Percentiles rank a stretch among this genome's conserved stretches.
Evolutionary conservation across 2,797 vertebrate species (phyloP).

Genomic region (Danio aesculapii): DNA sequence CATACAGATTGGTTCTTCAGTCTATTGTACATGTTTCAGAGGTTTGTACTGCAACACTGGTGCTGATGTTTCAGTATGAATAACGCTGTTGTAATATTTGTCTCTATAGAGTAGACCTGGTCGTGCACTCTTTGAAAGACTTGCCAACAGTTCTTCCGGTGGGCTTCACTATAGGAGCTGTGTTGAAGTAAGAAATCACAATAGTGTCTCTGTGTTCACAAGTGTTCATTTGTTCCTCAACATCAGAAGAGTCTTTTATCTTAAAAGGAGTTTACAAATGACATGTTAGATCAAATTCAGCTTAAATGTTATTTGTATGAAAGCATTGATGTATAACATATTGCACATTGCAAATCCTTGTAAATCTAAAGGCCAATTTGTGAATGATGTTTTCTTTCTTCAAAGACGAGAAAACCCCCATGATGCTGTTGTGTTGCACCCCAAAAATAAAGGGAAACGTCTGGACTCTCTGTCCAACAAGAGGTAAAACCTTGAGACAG

Average conservation of each 20-base stretch:
- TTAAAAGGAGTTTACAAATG: background rate
- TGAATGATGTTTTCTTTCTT: conserved; percentile 32
- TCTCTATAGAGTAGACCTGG: conserved; percentile 90
- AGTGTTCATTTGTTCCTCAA: conserved; percentile 20
- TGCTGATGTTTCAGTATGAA: conserved; percentile 35
- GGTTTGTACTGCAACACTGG: background rate
- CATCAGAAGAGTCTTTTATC: conserved; percentile 11
- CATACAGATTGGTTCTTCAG: background rate
- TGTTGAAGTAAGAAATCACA: conserved; percentile 87
- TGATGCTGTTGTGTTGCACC: conserved; percentile 95
- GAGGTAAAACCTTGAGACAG: conserved; percentile 77
- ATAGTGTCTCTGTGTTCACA: conserved; percentile 19
- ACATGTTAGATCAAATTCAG: background rate
- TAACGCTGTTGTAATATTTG: conserved; percentile 40
- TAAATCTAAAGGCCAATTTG: background rate
- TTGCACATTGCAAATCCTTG: background rate
- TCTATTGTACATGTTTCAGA: conserved; percentile 4
- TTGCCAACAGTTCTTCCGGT: conserved; percentile 91
- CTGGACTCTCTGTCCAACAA: conserved; percentile 87
- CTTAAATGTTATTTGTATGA: background rate
- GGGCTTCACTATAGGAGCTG: conserved; percentile 93
- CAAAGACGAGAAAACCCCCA: conserved; percentile 91
- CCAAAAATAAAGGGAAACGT: conserved; percentile 84
- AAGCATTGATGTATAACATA: background rate
- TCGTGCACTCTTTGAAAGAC: conserved; percentile 97